Base-by-base conservation (phyloP, 1,140 invertebrate species). In the Dreissena rostriformis region DNA sequence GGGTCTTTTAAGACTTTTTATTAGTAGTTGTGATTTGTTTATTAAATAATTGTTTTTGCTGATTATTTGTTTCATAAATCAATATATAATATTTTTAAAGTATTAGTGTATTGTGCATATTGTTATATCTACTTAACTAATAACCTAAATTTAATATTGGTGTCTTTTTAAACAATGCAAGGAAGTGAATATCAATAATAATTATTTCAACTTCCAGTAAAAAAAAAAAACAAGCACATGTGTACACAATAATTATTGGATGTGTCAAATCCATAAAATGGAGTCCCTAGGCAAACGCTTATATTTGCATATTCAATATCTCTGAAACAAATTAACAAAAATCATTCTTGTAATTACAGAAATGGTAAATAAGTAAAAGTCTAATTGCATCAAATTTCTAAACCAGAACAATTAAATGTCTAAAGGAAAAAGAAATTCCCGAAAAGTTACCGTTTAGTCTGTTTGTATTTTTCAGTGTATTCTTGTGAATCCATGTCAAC, bases 401-500 rank as follows among this genome's bases (percentile, higher is more conserved):
- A 12, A 61, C 6, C 57, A n/a, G 4, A 61, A 61, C 57, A n/a
- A 19, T 61, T 2, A 6, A 4, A 61, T 24, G 17, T 4, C 57
- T n/a, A 24, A n/a, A n/a, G 4, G 4, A 11, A 6, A 24, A 61
- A 6, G 2, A 61, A 11, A 2, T n/a, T 4, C 11, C 12, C 12
- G 2, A 61, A 61, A 4, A 61, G 39, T 39, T 61, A 61, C 57
- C 57, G 17, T 24, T 82, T 82, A 2, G 68, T 94, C 82, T 93
- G 94, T 85, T 95, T 94, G 88, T 95, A 96, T 82, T 95, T 94
- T 4, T 91, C 91, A 12, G 92, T 89, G 90, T 95, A 96, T 86
- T 95, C 93, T 29, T 95, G 95, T 26, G 94, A 94, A 65, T 94
- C 93, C 67, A 94, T 94, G 91, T 96, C 95, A 52, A 96, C 94